Evolutionary conservation across 2,113 vertebrate genomes (phyloP).

Genomic region (Gymnorhina tibicen): DNA sequence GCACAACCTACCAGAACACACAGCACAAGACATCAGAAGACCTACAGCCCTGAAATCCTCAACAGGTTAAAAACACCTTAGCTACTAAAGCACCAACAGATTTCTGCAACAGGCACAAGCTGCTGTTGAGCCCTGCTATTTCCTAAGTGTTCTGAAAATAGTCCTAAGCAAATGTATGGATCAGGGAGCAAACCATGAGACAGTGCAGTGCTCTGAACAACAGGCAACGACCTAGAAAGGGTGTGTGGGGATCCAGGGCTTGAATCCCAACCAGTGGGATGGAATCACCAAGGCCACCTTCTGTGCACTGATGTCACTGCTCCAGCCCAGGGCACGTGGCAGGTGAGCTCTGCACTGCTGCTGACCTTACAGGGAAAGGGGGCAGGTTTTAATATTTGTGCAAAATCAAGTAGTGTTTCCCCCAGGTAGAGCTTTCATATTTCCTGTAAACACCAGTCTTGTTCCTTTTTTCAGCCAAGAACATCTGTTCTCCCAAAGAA

Average conservation of each 20-base stretch:
- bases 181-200: not conserved
- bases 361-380: not conserved
- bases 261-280: not conserved
- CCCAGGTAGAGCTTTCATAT: not conserved
- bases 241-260: not conserved
- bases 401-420: not conserved
- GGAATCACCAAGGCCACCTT: not conserved
- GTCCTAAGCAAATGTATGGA: not conserved
- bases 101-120: not conserved
- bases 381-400: not conserved
- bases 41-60: not conserved
- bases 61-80: not conserved
- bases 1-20: not conserved
- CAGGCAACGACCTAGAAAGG: fast-evolving
- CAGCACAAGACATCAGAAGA: not conserved
- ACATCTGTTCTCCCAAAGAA: not conserved
- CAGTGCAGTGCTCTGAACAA: not conserved
- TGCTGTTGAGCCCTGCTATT: not conserved
- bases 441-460: not conserved
- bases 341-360: not conserved
- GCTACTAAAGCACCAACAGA: not conserved
- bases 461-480: not conserved
- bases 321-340: not conserved
- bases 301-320: not conserved
- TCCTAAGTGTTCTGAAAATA: not conserved